Conservation (phyloP, 2,888 invertebrate genomes). For the Alloscopus bannaensis region DNA sequence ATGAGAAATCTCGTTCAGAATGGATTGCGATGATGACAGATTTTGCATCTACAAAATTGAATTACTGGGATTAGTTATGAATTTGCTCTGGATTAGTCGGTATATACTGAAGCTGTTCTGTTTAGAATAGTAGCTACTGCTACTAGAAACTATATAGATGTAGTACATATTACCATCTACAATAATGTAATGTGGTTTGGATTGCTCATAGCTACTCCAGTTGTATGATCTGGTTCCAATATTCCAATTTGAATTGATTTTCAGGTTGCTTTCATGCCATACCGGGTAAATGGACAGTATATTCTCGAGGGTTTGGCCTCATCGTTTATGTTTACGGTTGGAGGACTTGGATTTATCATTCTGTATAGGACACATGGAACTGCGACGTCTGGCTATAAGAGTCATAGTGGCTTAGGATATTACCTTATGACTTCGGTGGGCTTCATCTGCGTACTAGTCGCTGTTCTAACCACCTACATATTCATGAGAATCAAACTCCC, state of each 20-base stretch:
- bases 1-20: no score
- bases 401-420: constrained; percentile 92
- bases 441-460: constrained; percentile 92
- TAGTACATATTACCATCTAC: no score
- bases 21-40: no score
- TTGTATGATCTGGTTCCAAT: no score
- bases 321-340: constrained; percentile 96
- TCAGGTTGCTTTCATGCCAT: constrained; percentile 97
- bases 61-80: no score
- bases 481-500: constrained; percentile 99
- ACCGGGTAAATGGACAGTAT: constrained; percentile 98
- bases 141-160: no score
- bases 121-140: not conserved
- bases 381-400: constrained; percentile 77
- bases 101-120: no score
- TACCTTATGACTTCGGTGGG: constrained; percentile 93
- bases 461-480: constrained; percentile 96
- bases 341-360: constrained; percentile 97
- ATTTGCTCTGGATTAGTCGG: no score
- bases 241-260: no score
- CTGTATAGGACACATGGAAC: constrained; percentile 92
- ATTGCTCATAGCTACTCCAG: no score
- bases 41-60: no score
- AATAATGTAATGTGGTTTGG: no score
- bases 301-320: constrained; percentile 99